Base-by-base conservation (phyloP, 2,113 vertebrate species). In the Amphilophus citrinellus region DNA sequence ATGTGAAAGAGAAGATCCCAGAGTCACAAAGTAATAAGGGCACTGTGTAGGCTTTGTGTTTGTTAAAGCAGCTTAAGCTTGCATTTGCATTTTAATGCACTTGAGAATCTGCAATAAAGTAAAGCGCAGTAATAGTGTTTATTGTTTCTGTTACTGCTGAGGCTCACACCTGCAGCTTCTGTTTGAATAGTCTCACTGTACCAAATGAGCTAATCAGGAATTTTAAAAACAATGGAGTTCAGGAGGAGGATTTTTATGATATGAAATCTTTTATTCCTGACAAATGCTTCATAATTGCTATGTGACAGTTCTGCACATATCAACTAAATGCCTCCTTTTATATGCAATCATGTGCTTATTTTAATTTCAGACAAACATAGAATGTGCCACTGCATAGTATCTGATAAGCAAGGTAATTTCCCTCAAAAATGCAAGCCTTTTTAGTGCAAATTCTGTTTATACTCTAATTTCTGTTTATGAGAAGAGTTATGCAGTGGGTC, bases 381-480 rank as follows among this genome's bases (percentile, higher is more conserved):
- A 50, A 53, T 0, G 4, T 73, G 60, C 57, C 14, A 53, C 53
- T 56, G 30, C 66, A 60, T 7, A 5, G 17, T 20, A 53, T 59
- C 6, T 75, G 44, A 27, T 30, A 14, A 60, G 18, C 37, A 62
- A 73, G 80, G 86, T 86, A 35, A 42, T 77, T 15, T 27, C 27
- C 80, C 27, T 42, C 18, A 58, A 61, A 75, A 61, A 61, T 66
- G 13, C 62, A 57, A 44, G 53, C 62, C 15, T 75, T 83, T 84
- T 77, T 30, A 75, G 78, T 87, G 63, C 61, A 75, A 68, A 77
- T 87, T 17, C 42, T 87, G 84, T 85, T 84, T 82, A 88, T 30
- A 44, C 66, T 59, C n/a, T n/a, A 5, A 14, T 73, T 47, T 68
- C 68, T 81, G 18, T 71, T 50, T 79, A 47, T 11, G 39, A 62